Conservation (phyloP, 2,888 invertebrate genomes). For the Palloptera scutellata region DNA sequence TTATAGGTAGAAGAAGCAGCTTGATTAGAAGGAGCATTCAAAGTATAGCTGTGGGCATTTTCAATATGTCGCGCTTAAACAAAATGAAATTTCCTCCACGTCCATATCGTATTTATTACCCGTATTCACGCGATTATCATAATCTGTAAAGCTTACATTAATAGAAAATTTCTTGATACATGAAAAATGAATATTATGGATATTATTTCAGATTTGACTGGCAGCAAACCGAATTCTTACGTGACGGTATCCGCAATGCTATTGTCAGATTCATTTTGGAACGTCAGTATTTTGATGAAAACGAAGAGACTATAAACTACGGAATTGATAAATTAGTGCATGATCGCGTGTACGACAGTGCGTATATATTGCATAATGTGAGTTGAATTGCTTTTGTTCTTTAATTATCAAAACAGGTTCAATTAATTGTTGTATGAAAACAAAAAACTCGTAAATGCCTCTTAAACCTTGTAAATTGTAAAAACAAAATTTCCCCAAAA, state of each 20-base stretch:
- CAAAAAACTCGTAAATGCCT: too few species aligned
- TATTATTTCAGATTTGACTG: constrained; percentile 37
- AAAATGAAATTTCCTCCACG: constrained; percentile 69
- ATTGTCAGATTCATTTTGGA: constrained; percentile 80
- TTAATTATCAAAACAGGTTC: too few species aligned
- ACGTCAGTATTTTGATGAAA: constrained; percentile 71
- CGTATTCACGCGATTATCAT: constrained; percentile 75
- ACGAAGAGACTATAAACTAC: constrained; percentile 63
- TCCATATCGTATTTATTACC: constrained; percentile 71
- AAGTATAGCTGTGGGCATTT: constrained; percentile 65
- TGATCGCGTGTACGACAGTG: constrained; percentile 73
- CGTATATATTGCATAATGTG: constrained; percentile 81
- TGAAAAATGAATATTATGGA: too few species aligned
- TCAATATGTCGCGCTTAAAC: constrained; percentile 71
- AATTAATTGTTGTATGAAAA: too few species aligned
- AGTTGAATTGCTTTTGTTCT: constrained; percentile 48
- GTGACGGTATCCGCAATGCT: constrained; percentile 70
- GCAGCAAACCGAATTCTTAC: constrained; percentile 67
- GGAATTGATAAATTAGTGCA: constrained; percentile 74
- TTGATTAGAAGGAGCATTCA: too few species aligned
- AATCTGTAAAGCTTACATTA: constrained; percentile 70
- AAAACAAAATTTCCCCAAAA: too few species aligned
- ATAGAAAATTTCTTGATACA: not conserved
- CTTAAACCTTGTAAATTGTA: too few species aligned
- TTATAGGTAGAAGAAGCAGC: constrained; percentile 49